Evolutionary conservation across 2,888 invertebrate species (phyloP), one percentile per base, ranked within the genome.

Genomic region (Sarcophaga carnaria): DNA sequence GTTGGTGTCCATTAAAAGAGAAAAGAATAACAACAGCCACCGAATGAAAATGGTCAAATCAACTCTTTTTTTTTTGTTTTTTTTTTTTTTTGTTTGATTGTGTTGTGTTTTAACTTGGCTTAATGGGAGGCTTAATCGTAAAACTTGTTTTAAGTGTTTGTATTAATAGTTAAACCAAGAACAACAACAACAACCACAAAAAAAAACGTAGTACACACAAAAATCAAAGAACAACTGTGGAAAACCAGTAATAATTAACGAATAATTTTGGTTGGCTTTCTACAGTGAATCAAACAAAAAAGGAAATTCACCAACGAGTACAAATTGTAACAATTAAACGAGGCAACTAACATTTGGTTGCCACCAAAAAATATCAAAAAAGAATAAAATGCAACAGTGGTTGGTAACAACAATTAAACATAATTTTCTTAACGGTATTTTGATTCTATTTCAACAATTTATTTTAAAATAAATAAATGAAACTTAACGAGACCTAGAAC

Each of bases 51-150:
- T 83, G 84, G 64, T 89, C 76, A 80, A 79, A 63, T 85, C 71
- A 62, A 82, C 82, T 84, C 83, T 83, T 80, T 80, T 49, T 81
- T 10, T 76, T 84, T 85, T 83, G 78, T 80, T 49, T 81, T 12
- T 76, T 17, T 62, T 85, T 81, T 80, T 80, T 14, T 81, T 12
- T 74, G 66, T 20, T 62, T 17, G 49, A 14, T 14, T 12, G 14
- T 54, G 54, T 54, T 54, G 12, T 20, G 25, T 76, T 60, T 47
- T 66, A 78, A 67, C 66, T 84, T 81, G 67, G 47, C 69, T 80
- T 69, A 75, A 80, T 80, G 70, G 84, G 64, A 80, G 75, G 75
- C 37, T 37, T 71, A 79, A 74, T 20, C 59, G 20, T 20, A 60
- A 76, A 84, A 84, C 80, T 71, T 66, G 80, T 83, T 83, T 72